Conservation (phyloP, 2,797 vertebrate species). For the Silurus aristotelis region DNA sequence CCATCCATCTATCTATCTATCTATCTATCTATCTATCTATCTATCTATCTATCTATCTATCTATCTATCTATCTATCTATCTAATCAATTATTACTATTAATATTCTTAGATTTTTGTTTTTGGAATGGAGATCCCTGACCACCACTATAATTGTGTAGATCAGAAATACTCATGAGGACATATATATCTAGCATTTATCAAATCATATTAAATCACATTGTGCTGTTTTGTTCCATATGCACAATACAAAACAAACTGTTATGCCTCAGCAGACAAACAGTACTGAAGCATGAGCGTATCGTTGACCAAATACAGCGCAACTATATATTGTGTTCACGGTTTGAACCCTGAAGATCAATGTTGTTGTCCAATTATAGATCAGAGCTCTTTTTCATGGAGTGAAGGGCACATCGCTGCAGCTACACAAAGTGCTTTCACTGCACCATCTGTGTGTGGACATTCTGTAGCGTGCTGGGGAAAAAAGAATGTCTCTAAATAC, state of each 20-base stretch:
- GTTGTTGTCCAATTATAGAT: constrained; percentile 5
- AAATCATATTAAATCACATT: neutral
- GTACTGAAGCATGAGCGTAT: neutral
- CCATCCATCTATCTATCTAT: no score
- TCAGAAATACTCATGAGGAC: neutral
- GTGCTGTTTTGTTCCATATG: neutral
- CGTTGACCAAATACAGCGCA: neutral
- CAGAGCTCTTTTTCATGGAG: constrained; percentile 50
- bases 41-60: neutral
- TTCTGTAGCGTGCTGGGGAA: neutral
- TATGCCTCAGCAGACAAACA: neutral
- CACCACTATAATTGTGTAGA: neutral
- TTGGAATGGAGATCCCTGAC: neutral
- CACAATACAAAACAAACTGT: neutral
- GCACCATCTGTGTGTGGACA: constrained; percentile 12
- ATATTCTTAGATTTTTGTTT: neutral
- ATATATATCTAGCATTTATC: neutral
- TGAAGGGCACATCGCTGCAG: constrained; percentile 64
- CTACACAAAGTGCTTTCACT: constrained; percentile 2
- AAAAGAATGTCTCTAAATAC: neutral
- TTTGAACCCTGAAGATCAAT: constrained; percentile 23
- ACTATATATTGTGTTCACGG: neutral
- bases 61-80: neutral
- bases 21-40: neutral
- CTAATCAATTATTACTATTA: neutral